Conservation (phyloP, 2,797 vertebrate genomes). For the Mus spretus region DNA sequence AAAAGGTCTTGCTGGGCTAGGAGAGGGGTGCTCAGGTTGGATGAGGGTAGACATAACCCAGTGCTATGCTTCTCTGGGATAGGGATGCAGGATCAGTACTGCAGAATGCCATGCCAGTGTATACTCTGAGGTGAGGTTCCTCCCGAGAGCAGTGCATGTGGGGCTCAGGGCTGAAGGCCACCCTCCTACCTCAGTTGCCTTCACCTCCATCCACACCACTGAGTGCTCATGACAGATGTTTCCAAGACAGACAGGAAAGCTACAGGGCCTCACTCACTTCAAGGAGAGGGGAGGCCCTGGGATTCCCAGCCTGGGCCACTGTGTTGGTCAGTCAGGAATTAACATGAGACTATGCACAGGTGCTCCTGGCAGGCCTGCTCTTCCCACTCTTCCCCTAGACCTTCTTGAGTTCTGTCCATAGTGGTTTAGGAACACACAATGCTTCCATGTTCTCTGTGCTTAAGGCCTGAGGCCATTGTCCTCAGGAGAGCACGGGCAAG, state of each 20-base stretch:
- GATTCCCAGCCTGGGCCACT: background rate
- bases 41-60: too few species aligned
- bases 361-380: background rate
- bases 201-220: rapidly evolving
- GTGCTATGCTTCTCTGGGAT: background rate
- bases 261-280: background rate
- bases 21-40: background rate
- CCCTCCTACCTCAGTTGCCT: background rate
- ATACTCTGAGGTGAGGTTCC: background rate
- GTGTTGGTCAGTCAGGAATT: background rate
- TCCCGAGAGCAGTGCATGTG: background rate
- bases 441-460: background rate
- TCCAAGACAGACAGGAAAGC: background rate
- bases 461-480: background rate
- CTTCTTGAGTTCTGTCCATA: background rate
- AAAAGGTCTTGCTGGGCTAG: background rate
- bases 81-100: background rate
- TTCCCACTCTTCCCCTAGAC: background rate
- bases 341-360: background rate
- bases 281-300: background rate
- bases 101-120: background rate
- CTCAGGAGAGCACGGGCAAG: background rate
- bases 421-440: background rate
- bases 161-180: background rate
- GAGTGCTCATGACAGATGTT: background rate